A percentile compares a stretch with the other conserved stretches of the same genome.
These are phyloP conservation scores for Tiaroga cobitis DNA, from an alignment of 2,797 vertebrate genomes.

Conservation along the genomic window DNA sequence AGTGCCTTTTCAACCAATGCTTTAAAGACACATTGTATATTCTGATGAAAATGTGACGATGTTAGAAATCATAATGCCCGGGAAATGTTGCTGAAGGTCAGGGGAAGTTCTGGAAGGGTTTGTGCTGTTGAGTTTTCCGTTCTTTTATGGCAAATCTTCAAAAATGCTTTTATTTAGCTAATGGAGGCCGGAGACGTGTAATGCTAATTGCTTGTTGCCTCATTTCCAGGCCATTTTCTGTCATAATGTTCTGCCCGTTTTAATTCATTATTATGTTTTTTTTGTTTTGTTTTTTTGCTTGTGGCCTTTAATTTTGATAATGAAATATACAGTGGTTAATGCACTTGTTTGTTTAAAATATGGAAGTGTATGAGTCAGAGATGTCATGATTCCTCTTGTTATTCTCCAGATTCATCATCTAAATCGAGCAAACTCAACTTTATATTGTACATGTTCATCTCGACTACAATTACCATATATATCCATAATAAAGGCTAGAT, in stretches of 20 bases:
- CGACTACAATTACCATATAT: no score
- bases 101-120: background rate
- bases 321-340: slow-evolving; percentile 44
- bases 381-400: background rate
- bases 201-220: slow-evolving; percentile 48
- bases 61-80: background rate
- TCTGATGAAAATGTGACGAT: slow-evolving; percentile 17
- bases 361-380: background rate
- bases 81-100: slow-evolving; percentile 21
- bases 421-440: no score
- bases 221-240: slow-evolving; percentile 38
- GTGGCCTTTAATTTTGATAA: slow-evolving; percentile 32
- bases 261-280: slow-evolving; percentile 22
- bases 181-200: slow-evolving; percentile 33
- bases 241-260: slow-evolving; percentile 45
- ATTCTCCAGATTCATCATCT: background rate
- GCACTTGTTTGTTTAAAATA: slow-evolving; percentile 35
- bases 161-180: slow-evolving; percentile 55
- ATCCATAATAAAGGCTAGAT: no score
- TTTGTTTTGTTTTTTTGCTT: slow-evolving; percentile 11
- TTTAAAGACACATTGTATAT: slow-evolving; percentile 11
- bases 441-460: no score
- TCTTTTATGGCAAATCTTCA: slow-evolving; percentile 50
- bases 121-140: slow-evolving; percentile 19
- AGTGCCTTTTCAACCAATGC: slow-evolving; percentile 11